Conservation (phyloP, 2,113 vertebrate genomes). For the Empidonax alnorum region DNA sequence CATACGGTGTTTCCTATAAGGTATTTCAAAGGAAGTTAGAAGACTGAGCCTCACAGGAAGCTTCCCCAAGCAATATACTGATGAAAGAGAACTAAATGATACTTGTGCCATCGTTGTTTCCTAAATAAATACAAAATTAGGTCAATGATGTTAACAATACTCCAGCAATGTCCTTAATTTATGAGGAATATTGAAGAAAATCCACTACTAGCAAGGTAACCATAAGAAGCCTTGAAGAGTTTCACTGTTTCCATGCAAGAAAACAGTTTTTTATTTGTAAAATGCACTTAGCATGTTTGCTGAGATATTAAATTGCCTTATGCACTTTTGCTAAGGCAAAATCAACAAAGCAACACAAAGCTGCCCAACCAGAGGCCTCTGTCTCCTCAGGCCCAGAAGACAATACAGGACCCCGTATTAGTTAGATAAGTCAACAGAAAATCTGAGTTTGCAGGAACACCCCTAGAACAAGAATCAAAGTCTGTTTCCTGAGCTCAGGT, state of each 20-base stretch:
- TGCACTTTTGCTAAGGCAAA: not conserved
- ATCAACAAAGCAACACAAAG: not conserved
- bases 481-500: not conserved
- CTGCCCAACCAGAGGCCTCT: not conserved
- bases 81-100: not conserved
- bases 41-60: not conserved
- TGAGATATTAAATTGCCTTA: not conserved
- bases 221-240: not conserved
- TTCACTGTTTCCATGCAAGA: not conserved
- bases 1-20: not conserved
- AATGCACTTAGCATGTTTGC: rapidly evolving
- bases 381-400: not conserved
- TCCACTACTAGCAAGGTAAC: not conserved
- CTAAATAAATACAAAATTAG: not conserved
- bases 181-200: not conserved
- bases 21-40: not conserved
- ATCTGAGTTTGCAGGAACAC: not conserved
- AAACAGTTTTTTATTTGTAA: not conserved
- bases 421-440: not conserved
- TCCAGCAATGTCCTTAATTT: not conserved
- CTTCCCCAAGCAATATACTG: rapidly evolving
- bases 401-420: rapidly evolving
- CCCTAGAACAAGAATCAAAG: not conserved
- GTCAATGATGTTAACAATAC: not conserved
- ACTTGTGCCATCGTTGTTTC: too few relatives aligned